Conservation (phyloP, 1,140 invertebrate genomes). For the Pemphigus obesinymphae region DNA sequence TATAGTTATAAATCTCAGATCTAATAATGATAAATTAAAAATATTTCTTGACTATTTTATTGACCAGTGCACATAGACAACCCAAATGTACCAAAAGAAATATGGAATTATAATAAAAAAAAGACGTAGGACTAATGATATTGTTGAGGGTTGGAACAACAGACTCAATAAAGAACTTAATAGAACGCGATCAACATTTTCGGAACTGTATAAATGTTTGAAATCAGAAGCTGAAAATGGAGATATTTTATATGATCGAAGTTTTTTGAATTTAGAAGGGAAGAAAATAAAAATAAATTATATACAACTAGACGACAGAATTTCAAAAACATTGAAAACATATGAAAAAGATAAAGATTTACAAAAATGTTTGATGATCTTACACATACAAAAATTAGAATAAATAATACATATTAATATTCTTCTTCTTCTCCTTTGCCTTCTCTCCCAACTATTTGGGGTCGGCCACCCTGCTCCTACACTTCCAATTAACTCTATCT, state of each 20-base stretch:
- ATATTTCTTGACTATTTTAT: too few species aligned
- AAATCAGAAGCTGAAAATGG: background rate
- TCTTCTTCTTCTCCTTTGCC: too few species aligned
- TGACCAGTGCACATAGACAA: too few species aligned
- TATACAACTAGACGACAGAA: background rate
- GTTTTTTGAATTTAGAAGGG: background rate
- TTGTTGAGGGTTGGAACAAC: background rate
- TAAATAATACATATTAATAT: too few species aligned
- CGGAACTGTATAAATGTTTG: background rate
- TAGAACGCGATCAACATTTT: conserved; percentile 1
- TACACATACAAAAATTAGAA: background rate
- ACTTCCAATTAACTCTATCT: too few species aligned
- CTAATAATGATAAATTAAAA: too few species aligned
- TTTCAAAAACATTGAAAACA: background rate
- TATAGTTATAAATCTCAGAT: too few species aligned
- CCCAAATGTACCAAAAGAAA: too few species aligned
- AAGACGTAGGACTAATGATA: background rate
- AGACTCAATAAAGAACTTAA: background rate
- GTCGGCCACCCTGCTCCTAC: too few species aligned
- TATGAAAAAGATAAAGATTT: background rate
- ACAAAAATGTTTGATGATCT: background rate
- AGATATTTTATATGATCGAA: background rate
- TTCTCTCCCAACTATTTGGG: too few species aligned
- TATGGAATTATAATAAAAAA: background rate
- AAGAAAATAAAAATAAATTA: background rate